Evolutionary conservation across 2,113 vertebrate species (phyloP).

Genomic region (Clarias magur): DNA sequence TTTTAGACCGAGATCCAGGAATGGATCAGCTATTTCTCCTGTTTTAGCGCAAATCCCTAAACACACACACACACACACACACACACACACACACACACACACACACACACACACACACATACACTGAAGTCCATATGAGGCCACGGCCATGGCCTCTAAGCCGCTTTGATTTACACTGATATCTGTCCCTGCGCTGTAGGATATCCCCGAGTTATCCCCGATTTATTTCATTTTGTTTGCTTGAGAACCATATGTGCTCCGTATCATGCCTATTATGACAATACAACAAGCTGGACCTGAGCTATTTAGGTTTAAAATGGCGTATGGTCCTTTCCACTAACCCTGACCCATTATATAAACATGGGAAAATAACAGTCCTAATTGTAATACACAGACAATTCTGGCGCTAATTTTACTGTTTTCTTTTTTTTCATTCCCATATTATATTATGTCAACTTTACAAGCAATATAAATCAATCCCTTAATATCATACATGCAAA

Average conservation of each 20-base stretch:
- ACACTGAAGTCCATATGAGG: slow-evolving; percentile 82
- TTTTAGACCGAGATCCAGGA: slow-evolving; percentile 61
- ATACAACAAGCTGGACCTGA: slow-evolving; percentile 23
- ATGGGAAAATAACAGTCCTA: neutral
- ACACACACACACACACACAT: slow-evolving; percentile 48
- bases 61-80: slow-evolving; percentile 1
- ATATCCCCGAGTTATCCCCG: slow-evolving; percentile 55
- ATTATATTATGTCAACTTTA: neutral
- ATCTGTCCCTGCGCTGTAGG: slow-evolving; percentile 67
- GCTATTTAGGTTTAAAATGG: slow-evolving; percentile 20
- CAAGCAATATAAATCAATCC: too few relatives aligned
- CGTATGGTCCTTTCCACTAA: neutral
- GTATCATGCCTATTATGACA: slow-evolving; percentile 23
- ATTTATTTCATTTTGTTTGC: slow-evolving; percentile 58
- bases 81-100: slow-evolving; percentile 9
- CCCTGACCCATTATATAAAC: neutral
- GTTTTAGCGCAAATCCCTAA: slow-evolving; percentile 62
- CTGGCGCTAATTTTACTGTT: neutral
- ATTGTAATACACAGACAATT: neutral
- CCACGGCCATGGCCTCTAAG: slow-evolving; percentile 76
- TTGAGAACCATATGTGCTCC: slow-evolving; percentile 43
- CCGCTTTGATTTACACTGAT: slow-evolving; percentile 79
- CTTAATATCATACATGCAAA: neutral
- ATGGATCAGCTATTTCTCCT: slow-evolving; percentile 62
- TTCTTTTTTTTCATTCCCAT: neutral